Evolutionary conservation across 2,113 vertebrate species (phyloP).

Genomic region (Enhydra lutris): DNA sequence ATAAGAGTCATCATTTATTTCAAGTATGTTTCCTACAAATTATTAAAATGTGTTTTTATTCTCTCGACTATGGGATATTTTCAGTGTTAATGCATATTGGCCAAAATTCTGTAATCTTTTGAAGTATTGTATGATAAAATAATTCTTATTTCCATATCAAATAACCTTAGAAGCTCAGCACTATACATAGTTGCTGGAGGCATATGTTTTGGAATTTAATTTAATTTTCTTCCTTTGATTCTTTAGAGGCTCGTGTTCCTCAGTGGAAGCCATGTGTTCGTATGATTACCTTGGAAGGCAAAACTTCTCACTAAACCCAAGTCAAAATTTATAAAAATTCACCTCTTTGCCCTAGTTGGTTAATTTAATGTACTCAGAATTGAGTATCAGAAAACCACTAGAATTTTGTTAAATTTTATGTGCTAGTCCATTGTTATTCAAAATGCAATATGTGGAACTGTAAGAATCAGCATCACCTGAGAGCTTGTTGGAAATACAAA

Average conservation of each 20-base stretch:
- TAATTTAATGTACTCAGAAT: neutral
- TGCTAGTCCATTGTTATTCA: neutral
- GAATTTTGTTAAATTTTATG: neutral
- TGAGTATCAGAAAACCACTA: neutral
- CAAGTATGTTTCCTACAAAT: neutral
- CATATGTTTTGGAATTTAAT: neutral
- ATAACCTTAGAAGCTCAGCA: neutral
- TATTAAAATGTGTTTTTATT: neutral
- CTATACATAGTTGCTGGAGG: neutral
- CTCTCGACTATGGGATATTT: neutral
- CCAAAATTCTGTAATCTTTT: neutral
- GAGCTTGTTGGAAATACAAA: neutral
- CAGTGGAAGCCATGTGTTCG: neutral
- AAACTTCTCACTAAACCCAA: neutral
- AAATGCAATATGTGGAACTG: neutral
- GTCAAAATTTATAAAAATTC: neutral
- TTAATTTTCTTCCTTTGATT: neutral
- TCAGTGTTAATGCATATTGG: neutral
- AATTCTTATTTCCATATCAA: neutral
- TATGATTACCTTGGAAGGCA: neutral
- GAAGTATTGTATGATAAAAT: neutral
- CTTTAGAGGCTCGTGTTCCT: neutral
- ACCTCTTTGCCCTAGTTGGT: neutral
- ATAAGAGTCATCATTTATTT: neutral
- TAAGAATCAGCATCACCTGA: neutral